These are phyloP conservation scores for Latrodectus elegans DNA, from an alignment of 2,888 invertebrate species.

Conservation along the genomic window DNA sequence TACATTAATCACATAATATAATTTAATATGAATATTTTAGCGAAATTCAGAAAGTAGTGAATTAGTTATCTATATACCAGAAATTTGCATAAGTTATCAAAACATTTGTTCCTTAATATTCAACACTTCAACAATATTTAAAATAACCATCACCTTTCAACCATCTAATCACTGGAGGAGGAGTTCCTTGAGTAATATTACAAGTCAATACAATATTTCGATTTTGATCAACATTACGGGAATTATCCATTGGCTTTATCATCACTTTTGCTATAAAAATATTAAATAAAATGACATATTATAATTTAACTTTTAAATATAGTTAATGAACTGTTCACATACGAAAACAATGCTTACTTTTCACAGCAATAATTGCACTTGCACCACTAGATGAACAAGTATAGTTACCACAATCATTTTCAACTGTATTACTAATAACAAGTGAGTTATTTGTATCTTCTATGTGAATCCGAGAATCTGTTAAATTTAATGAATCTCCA, in stretches of 20 bases:
- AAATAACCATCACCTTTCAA: constrained; percentile 76
- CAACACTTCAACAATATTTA: background rate
- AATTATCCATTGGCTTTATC: constrained; percentile 76
- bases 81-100: too few relatives aligned
- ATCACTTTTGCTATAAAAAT: constrained; percentile 46
- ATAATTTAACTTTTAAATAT: background rate
- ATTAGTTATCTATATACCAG: too few relatives aligned
- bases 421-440: constrained; percentile 29
- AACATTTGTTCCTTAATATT: too few relatives aligned
- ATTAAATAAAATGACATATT: background rate
- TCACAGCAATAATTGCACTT: constrained; percentile 42
- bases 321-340: background rate
- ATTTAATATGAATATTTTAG: too few relatives aligned
- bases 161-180: constrained; percentile 83
- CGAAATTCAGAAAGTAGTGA: too few relatives aligned
- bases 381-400: constrained; percentile 27
- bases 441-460: constrained; percentile 42
- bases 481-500: constrained; percentile 30
- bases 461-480: constrained; percentile 26
- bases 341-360: constrained; percentile 48
- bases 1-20: too few relatives aligned
- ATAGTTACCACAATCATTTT: constrained; percentile 68
- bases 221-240: constrained; percentile 87
- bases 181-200: constrained; percentile 80
- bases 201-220: constrained; percentile 86